Evolutionary conservation across 2,797 vertebrate species (phyloP).

Genomic region (Bryconaethiops microstoma): DNA sequence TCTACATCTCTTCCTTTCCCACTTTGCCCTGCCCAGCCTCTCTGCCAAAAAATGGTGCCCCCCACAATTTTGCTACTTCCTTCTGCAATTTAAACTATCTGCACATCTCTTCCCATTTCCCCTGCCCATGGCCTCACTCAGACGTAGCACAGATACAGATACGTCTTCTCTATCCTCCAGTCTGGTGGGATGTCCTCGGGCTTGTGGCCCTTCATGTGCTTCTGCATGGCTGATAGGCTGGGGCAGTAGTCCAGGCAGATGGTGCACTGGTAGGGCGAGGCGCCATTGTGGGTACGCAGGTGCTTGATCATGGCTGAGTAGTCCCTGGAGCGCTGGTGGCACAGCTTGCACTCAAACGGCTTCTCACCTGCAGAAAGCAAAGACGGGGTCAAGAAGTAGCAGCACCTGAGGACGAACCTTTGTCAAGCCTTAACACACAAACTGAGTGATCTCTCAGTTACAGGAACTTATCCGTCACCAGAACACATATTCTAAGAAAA

Average conservation of each 20-base stretch:
- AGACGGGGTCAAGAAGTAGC: constrained; percentile 26
- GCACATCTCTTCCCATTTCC: constrained; percentile 6
- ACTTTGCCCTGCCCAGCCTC: constrained; percentile 45
- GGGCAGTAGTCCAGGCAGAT: constrained; percentile 83
- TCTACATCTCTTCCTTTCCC: constrained; percentile 33
- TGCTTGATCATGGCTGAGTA: constrained; percentile 92
- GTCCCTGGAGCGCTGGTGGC: constrained; percentile 86
- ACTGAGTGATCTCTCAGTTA: neutral
- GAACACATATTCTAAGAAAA: neutral
- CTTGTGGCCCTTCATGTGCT: constrained; percentile 81
- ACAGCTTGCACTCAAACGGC: constrained; percentile 86
- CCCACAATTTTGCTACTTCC: constrained; percentile 55
- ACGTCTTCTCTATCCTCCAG: constrained; percentile 86
- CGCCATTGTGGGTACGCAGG: constrained; percentile 85
- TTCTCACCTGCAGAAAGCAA: constrained; percentile 77
- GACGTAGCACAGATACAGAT: constrained; percentile 89
- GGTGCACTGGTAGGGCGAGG: constrained; percentile 85
- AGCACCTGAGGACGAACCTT: neutral
- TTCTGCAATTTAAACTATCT: constrained; percentile 39
- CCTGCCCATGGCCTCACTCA: constrained; percentile 57
- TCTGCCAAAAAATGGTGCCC: constrained; percentile 33
- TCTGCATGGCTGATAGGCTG: constrained; percentile 86
- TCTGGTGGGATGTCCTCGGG: constrained; percentile 83
- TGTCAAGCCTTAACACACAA: constrained; percentile 2
- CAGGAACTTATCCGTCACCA: neutral